Conservation (phyloP, 2,113 vertebrate species). For the Pollachius pollachius region DNA sequence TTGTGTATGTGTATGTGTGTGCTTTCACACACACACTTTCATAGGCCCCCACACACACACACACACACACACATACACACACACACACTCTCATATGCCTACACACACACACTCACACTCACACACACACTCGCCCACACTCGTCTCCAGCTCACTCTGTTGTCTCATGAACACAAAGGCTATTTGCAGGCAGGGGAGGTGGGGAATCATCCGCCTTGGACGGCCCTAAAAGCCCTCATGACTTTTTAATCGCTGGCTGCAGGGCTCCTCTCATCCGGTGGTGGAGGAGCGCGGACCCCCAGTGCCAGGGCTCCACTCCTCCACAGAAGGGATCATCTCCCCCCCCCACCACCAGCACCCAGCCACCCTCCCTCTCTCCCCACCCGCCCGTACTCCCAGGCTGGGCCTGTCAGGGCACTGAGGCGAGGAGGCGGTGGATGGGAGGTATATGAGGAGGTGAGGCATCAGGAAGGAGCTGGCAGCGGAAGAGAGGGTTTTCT, state of each 20-base stretch:
- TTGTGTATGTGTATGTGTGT: too few species aligned
- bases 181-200: conserved; percentile 67
- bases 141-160: conserved; percentile 6
- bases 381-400: conserved; percentile 30
- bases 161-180: conserved; percentile 76
- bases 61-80: too few species aligned
- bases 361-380: neutral
- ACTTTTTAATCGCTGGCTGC: conserved; percentile 76
- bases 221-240: conserved; percentile 77
- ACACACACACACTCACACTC: too few species aligned
- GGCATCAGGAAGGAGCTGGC: conserved; percentile 41
- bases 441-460: conserved; percentile 62
- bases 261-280: conserved; percentile 58
- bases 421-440: conserved; percentile 58
- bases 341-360: neutral
- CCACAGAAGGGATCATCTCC: conserved; percentile 51
- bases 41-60: too few species aligned
- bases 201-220: conserved; percentile 45
- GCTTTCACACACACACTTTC: too few species aligned
- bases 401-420: conserved; percentile 64
- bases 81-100: too few species aligned
- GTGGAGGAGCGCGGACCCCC: conserved; percentile 64
- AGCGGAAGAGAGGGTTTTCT: conserved; percentile 54
- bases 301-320: conserved; percentile 39
- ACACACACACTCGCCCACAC: conserved; percentile 13